phyloP scores from a whole-genome alignment of 2,888 invertebrate genomes.

The Drosophila mayaguana region DNA sequence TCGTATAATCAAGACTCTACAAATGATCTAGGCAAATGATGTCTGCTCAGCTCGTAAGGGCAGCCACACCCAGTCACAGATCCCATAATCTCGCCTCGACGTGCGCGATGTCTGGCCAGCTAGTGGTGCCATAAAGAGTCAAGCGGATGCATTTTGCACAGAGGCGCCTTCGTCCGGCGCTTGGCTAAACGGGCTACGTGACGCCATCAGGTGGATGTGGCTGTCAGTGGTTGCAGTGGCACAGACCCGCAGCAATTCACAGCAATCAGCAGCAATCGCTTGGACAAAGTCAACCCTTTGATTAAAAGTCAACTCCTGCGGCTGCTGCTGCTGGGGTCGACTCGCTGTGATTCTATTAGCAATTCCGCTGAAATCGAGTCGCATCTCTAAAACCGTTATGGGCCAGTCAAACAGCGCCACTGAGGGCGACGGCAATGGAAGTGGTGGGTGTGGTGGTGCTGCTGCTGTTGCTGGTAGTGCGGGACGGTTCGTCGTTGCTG shows the following conservation, averaged over 20 bases:
- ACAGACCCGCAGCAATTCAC: conserved; percentile 24
- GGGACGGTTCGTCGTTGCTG: conserved; percentile 7
- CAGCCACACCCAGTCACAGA: conserved; percentile 6
- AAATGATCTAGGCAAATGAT: neutral
- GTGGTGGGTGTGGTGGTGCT: neutral
- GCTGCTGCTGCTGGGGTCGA: conserved; percentile 20
- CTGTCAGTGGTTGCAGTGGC: conserved; percentile 13
- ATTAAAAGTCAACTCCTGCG: conserved; percentile 49
- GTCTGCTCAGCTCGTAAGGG: neutral
- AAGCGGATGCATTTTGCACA: conserved; percentile 48
- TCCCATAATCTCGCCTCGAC: neutral
- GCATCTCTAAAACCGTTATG: conserved; percentile 76
- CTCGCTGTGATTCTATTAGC: conserved; percentile 73
- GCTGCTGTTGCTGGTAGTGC: neutral
- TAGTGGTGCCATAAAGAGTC: conserved; percentile 11
- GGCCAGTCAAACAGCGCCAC: conserved; percentile 26
- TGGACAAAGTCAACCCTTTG: conserved; percentile 77
- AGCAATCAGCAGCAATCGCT: conserved; percentile 38
- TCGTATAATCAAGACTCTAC: neutral
- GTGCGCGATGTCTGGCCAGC: no score
- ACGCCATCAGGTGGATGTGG: conserved; percentile 71
- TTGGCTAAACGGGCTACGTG: conserved; percentile 73
- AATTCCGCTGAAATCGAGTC: conserved; percentile 72
- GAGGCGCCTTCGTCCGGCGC: conserved; percentile 67
- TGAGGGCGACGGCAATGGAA: neutral